Base-by-base conservation (phyloP, 1,140 invertebrate species). In the Venturia canescens region DNA sequence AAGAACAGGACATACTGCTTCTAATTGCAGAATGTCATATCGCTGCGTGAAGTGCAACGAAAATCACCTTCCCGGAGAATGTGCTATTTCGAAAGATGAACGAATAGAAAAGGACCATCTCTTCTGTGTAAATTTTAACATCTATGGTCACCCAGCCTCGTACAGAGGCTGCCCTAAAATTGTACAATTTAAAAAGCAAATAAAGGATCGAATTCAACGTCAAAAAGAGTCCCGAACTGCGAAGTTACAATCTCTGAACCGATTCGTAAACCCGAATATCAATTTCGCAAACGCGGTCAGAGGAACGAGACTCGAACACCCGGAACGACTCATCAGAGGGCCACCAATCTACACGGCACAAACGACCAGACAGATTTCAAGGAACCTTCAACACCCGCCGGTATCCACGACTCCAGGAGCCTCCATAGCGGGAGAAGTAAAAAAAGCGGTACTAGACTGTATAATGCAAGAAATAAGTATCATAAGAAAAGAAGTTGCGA, bases 31-130 rank as follows among this genome's bases (percentile, higher is more conserved):
- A 23, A 67, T 83, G 66, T 50, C 48, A 21, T 77, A 81, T 44
- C 57, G 82, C 3, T 83, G 80, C 34, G 78, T 83, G 15, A 83
- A 81, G 74, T 83, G 80, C 63, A 60, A 71, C 3, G 21, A 75
- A 57, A 13, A 53, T n/a, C 82, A 83, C 60, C 69, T 16, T 7
- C 82, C 78, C 5, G 71, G 71, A 16, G 48, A 77, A 29, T 81
- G 80, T 38, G 13, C 21, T 26, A 80, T 80, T 26, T 0, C 21
- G 1, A 44, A 74, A 60, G 60, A 23, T 13, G 18, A 70, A 27
- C 34, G 44, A 1, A 48, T 18, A 21, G 79, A 74, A 11, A 80
- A 34, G 50, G 44, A 80, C 13, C 7, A 80, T 44, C 16, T 80
- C 2, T 80, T 18, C 29, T 80, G 79, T 69, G 34, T 80, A 4